Conservation (phyloP, 2,888 invertebrate genomes). For the Gerris lacustris region DNA sequence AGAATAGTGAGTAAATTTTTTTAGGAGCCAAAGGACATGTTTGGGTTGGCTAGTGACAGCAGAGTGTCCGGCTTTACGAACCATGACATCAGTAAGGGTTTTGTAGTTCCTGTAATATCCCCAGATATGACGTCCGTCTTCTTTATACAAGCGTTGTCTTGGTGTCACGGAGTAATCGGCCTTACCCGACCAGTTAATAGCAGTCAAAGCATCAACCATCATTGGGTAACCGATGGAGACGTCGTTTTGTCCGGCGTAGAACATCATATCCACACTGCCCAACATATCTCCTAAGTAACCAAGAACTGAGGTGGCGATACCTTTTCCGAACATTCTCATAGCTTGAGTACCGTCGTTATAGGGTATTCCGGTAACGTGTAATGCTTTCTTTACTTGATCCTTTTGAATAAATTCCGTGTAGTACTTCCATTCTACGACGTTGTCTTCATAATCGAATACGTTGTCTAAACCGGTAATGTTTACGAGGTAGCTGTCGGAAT, state of each 20-base stretch:
- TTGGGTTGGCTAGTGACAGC: constrained; percentile 1
- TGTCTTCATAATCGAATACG: background rate
- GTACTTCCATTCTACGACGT: background rate
- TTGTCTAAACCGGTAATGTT: constrained; percentile 5
- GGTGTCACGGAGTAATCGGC: background rate
- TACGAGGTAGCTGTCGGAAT: background rate
- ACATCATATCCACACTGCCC: background rate
- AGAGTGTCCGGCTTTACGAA: background rate
- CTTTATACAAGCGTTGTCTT: background rate
- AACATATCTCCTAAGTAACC: background rate
- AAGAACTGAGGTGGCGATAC: background rate
- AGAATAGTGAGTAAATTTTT: background rate
- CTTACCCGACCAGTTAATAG: background rate
- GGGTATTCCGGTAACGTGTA: background rate
- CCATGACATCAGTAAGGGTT: background rate
- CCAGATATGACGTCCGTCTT: background rate
- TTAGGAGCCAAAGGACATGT: background rate
- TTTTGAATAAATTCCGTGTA: background rate
- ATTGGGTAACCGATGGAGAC: background rate
- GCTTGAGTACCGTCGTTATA: background rate
- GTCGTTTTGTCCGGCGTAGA: background rate
- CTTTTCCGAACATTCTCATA: background rate
- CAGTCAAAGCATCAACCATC: background rate
- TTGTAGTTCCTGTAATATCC: background rate
- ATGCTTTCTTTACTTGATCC: background rate